Evolutionary conservation across 2,113 vertebrate species (phyloP).

Genomic region (Phainopepla nitens): DNA sequence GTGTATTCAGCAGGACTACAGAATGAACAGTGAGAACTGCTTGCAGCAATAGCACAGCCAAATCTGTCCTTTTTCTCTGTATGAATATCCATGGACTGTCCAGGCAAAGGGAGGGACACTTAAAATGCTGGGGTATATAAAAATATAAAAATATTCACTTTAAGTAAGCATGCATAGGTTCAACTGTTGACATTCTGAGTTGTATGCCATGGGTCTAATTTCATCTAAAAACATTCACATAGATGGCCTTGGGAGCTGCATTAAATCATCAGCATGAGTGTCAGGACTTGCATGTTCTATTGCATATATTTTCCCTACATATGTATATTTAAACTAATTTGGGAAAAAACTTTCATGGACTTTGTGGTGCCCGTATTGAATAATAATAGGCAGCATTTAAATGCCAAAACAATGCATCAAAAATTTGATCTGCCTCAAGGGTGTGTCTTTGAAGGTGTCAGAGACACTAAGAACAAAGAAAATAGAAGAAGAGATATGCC

Average conservation of each 20-base stretch:
- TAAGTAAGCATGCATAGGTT: not conserved
- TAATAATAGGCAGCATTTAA: not conserved
- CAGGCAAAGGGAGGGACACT: not conserved
- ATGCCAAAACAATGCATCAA: not conserved
- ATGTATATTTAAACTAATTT: not conserved
- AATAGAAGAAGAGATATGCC: not conserved
- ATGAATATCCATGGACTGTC: not conserved
- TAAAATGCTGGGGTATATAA: not conserved
- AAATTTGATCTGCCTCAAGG: not conserved
- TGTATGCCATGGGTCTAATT: not conserved
- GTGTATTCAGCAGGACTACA: not conserved
- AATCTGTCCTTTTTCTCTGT: not conserved
- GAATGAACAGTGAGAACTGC: not conserved
- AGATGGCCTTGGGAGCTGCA: not conserved
- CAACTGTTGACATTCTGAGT: not conserved
- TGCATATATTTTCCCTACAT: not conserved
- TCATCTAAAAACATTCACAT: not conserved
- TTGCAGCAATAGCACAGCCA: not conserved
- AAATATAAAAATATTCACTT: not conserved
- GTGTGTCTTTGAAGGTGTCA: slow-evolving; percentile 17
- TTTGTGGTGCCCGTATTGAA: not conserved
- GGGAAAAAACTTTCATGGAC: not conserved
- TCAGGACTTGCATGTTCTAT: not conserved
- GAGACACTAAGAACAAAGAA: slow-evolving; percentile 5
- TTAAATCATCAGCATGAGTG: not conserved